Percentiles rank a stretch among this genome's conserved stretches.
Evolutionary conservation across 1,140 invertebrate species (phyloP).

Genomic region (Coenobita brevimanus): DNA sequence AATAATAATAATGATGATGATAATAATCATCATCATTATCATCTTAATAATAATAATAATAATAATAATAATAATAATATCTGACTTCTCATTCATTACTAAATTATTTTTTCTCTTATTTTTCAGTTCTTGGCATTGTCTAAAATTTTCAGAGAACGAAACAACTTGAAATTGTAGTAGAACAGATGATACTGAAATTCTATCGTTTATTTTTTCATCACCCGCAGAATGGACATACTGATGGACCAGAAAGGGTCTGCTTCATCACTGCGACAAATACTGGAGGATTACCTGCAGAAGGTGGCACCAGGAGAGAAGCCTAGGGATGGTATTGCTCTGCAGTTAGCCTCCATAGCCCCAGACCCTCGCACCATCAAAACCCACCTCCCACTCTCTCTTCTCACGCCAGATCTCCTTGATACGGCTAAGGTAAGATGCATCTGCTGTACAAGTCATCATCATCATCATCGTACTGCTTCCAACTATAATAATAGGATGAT

Average conservation of each 20-base stretch:
- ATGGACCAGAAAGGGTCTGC: no score
- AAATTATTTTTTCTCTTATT: conserved; percentile 2
- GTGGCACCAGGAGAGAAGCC: not conserved
- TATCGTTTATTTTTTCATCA: no score
- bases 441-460: no score
- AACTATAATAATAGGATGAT: no score
- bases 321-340: conserved; percentile 22
- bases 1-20: not conserved
- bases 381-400: conserved; percentile 33
- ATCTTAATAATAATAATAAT: not conserved
- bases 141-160: not conserved
- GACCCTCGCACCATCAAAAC: conserved; percentile 34
- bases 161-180: not conserved
- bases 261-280: not conserved
- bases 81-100: no score
- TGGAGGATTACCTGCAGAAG: not conserved
- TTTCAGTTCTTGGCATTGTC: not conserved
- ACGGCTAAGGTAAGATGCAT: conserved; percentile 34
- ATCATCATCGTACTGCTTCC: no score
- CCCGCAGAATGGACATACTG: no score
- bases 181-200: not conserved
- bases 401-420: conserved; percentile 35
- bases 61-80: not conserved
- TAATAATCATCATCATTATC: not conserved
- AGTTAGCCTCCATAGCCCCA: not conserved